Evolutionary conservation across 2,113 vertebrate genomes (phyloP).

Genomic region (Crotophaga sulcirostris): DNA sequence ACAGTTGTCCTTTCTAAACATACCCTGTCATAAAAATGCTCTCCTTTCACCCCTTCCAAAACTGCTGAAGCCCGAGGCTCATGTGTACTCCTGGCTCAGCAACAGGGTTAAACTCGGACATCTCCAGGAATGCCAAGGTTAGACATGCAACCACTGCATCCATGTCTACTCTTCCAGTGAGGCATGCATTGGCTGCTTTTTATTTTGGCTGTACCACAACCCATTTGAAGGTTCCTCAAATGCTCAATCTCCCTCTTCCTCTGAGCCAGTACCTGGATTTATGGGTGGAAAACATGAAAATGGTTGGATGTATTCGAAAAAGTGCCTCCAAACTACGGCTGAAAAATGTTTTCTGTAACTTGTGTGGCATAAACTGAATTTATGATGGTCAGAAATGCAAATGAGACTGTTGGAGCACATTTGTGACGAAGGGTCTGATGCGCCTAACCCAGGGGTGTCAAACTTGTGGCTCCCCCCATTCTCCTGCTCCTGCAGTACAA

Average conservation of each 20-base stretch:
- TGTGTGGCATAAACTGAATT: not conserved
- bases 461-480: no score
- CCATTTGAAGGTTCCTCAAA: not conserved
- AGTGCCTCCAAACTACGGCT: not conserved
- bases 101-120: not conserved
- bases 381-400: not conserved
- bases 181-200: not conserved
- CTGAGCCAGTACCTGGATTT: not conserved
- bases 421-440: not conserved
- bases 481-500: no score
- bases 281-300: not conserved
- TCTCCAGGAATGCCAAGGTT: not conserved
- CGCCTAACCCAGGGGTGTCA: not conserved
- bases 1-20: not conserved
- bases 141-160: not conserved
- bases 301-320: not conserved
- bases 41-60: not conserved
- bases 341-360: not conserved
- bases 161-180: not conserved
- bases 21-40: not conserved
- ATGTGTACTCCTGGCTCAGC: not conserved
- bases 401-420: not conserved
- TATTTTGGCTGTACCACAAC: not conserved
- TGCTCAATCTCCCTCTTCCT: not conserved
- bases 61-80: not conserved